These are phyloP conservation scores for Pachyramphus minor DNA, from an alignment of 2,113 vertebrate species.

Conservation along the genomic window DNA sequence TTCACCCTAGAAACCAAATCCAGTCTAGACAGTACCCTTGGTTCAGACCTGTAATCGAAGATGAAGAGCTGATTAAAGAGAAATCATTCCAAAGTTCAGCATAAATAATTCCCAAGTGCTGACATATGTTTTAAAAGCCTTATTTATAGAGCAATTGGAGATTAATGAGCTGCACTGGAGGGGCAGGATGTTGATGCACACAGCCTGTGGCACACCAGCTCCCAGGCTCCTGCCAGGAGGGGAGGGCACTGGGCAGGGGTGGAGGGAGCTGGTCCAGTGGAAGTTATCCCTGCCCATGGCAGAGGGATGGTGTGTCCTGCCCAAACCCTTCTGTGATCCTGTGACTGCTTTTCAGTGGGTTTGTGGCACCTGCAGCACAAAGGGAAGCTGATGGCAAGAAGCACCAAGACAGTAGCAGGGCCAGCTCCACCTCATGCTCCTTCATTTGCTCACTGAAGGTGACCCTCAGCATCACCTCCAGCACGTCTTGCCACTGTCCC, in stretches of 20 bases:
- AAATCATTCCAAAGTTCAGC: constrained; percentile 31
- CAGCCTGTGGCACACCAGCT: not conserved
- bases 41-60: constrained; percentile 46
- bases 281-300: not conserved
- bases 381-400: not conserved
- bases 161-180: constrained; percentile 29
- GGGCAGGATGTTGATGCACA: not conserved
- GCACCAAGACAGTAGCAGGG: not conserved
- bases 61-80: constrained; percentile 51
- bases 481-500: fast-evolving
- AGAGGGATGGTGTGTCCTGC: not conserved
- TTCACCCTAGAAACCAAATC: constrained; percentile 50
- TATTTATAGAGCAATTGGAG: constrained; percentile 4
- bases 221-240: not conserved
- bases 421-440: not conserved
- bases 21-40: constrained; percentile 62
- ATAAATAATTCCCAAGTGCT: constrained; percentile 41
- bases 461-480: not conserved
- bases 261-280: not conserved
- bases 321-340: not conserved
- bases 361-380: not conserved
- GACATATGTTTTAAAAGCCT: constrained; percentile 2
- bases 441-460: not conserved
- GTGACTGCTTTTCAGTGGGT: not conserved
- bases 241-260: not conserved